Conservation (phyloP, 1,140 invertebrate genomes). For the Drosophila azteca region DNA sequence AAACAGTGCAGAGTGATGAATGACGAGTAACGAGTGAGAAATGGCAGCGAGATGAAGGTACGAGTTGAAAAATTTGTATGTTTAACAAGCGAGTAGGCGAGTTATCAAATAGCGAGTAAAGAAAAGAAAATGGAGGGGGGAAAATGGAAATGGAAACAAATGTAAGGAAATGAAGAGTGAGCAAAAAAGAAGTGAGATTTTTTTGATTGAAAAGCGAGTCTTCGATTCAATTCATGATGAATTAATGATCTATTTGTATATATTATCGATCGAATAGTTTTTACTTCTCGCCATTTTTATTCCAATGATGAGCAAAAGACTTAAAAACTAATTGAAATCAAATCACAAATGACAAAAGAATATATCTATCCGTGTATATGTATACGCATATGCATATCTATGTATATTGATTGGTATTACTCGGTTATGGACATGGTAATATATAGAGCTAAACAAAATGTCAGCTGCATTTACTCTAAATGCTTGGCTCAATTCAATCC, state of each 20-base stretch:
- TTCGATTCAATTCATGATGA: not conserved
- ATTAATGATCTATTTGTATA: no score
- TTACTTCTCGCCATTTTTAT: conserved; percentile 14
- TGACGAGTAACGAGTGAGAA: no score
- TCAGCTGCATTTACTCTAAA: conserved; percentile 33
- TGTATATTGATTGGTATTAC: not conserved
- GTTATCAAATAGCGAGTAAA: no score
- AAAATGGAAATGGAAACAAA: no score
- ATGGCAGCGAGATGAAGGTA: no score
- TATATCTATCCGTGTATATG: not conserved
- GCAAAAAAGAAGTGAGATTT: no score
- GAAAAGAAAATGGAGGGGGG: no score
- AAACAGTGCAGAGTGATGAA: no score
- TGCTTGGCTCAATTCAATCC: conserved; percentile 26
- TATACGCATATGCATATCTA: not conserved
- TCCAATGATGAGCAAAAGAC: conserved; percentile 8
- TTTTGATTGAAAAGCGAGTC: not conserved
- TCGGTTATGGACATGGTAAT: conserved; percentile 1
- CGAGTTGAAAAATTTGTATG: no score
- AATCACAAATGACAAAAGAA: not conserved
- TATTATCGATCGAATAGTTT: not conserved
- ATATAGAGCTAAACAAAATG: conserved; percentile 12
- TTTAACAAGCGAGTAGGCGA: no score
- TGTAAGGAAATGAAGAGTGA: no score
- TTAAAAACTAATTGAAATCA: conserved; percentile 9